A percentile compares a stretch with the other conserved stretches of the same genome.
These are phyloP conservation scores for Sitobion miscanthi DNA, from an alignment of 1,140 invertebrate genomes.

Conservation along the genomic window DNA sequence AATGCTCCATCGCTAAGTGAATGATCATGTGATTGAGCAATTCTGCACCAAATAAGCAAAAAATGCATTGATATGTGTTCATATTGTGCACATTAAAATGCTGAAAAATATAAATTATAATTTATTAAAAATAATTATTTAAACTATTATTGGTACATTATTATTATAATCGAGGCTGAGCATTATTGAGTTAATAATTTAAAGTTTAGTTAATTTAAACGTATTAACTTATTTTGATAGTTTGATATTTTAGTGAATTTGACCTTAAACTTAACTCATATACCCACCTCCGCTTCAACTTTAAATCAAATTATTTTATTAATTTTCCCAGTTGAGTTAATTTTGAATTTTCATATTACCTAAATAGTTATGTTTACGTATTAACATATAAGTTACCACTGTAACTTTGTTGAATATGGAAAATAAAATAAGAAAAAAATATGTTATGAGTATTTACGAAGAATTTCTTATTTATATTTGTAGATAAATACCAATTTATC, in stretches of 20 bases:
- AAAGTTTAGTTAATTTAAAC: neutral
- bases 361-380: neutral
- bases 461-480: neutral
- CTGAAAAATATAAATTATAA: slow-evolving; percentile 19
- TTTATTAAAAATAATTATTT: neutral
- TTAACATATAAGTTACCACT: neutral
- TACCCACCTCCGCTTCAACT: neutral
- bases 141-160: neutral
- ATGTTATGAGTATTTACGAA: neutral
- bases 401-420: neutral
- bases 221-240: neutral
- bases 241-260: neutral
- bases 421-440: neutral
- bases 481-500: too few species aligned
- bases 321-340: neutral
- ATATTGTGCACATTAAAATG: slow-evolving; percentile 36
- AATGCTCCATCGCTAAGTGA: slow-evolving; percentile 48
- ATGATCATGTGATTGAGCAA: neutral
- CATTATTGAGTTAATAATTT: neutral
- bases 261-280: neutral
- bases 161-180: neutral
- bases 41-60: slow-evolving; percentile 27
- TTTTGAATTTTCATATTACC: neutral
- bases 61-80: slow-evolving; percentile 31
- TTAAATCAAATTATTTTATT: neutral